Conservation (phyloP, 2,797 vertebrate species). For the Euthynnus affinis region DNA sequence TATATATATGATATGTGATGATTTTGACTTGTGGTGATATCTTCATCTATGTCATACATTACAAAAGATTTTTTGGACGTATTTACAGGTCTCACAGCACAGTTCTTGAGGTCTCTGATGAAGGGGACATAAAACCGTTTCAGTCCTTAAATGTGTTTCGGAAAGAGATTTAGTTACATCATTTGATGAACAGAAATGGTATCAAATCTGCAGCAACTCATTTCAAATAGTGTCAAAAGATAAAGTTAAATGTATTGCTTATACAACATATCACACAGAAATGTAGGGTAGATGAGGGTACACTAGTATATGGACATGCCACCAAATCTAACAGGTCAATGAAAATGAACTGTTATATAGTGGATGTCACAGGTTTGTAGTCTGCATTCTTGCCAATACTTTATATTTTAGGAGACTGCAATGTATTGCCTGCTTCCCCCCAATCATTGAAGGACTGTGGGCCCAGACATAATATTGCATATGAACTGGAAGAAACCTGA, state of each 20-base stretch:
- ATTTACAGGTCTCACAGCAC: no score
- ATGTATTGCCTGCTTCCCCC: slow-evolving; percentile 1
- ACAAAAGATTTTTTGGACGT: no score
- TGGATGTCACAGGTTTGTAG: slow-evolving; percentile 9
- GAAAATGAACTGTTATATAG: background rate
- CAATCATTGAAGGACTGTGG: background rate
- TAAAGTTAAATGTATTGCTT: no score
- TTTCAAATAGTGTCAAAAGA: background rate
- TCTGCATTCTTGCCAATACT: slow-evolving; percentile 9
- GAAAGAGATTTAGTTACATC: background rate
- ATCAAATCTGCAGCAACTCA: no score
- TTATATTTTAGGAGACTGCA: background rate
- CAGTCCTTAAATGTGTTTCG: background rate
- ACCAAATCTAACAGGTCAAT: no score
- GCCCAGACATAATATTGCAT: slow-evolving; percentile 8
- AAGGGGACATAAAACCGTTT: no score
- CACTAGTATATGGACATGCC: background rate
- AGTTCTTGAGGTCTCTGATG: no score
- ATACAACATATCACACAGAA: no score
- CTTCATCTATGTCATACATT: no score
- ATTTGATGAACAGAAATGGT: no score
- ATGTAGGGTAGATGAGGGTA: background rate
- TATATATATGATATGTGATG: no score
- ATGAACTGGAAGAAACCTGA: background rate
- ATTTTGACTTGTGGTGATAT: no score